Evolutionary conservation across 2,888 invertebrate genomes (phyloP).

Genomic region (Acleris emargana): DNA sequence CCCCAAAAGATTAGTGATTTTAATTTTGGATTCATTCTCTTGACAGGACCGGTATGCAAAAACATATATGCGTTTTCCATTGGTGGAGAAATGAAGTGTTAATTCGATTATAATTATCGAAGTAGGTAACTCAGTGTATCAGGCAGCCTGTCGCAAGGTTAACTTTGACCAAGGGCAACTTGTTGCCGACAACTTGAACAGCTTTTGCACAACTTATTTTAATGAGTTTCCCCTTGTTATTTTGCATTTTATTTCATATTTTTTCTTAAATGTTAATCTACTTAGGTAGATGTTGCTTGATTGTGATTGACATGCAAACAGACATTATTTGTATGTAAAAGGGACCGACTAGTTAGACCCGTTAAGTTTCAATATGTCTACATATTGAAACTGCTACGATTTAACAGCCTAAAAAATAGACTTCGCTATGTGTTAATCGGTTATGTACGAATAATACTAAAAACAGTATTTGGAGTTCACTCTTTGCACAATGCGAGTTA

Average conservation of each 20-base stretch:
- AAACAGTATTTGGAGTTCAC: too few species aligned
- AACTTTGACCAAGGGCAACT: conserved; percentile 35
- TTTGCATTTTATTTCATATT: conserved; percentile 30
- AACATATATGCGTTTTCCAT: too few species aligned
- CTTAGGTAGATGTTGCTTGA: neutral
- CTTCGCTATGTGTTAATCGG: too few species aligned
- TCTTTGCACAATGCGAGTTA: too few species aligned
- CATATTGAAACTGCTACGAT: too few species aligned
- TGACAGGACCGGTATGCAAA: neutral
- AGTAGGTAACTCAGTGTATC: conserved; percentile 25
- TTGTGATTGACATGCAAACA: too few species aligned
- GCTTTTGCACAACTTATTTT: conserved; percentile 37
- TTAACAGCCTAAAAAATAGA: too few species aligned
- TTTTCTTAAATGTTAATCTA: conserved; percentile 13
- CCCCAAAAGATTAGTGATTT: neutral
- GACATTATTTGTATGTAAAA: too few species aligned
- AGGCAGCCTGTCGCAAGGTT: conserved; percentile 35
- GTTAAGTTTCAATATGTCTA: too few species aligned
- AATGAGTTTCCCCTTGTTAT: conserved; percentile 34
- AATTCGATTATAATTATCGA: conserved; percentile 32
- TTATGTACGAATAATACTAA: too few species aligned
- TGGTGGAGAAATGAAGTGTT: conserved; percentile 24
- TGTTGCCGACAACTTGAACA: conserved; percentile 29
- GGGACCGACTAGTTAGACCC: too few species aligned
- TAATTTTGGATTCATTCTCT: neutral